These are phyloP conservation scores for Pelusios castaneus DNA, from an alignment of 2,113 vertebrate genomes.

Conservation along the genomic window DNA sequence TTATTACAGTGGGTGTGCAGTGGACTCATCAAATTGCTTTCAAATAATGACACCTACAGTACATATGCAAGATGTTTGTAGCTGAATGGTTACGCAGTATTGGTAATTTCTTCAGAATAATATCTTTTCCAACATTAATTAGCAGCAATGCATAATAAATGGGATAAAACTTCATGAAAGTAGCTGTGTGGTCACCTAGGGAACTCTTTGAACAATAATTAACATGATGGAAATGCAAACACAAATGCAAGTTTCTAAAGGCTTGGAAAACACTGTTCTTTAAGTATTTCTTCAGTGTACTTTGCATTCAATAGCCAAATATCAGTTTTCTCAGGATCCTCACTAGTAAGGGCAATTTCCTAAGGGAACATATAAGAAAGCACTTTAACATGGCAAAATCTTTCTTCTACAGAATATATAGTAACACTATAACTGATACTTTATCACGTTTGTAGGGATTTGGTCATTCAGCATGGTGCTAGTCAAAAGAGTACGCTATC, in stretches of 20 bases:
- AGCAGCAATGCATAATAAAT: conserved; percentile 68
- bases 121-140: conserved; percentile 69
- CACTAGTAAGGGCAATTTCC: conserved; percentile 66
- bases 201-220: conserved; percentile 70
- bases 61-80: conserved; percentile 44
- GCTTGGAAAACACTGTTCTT: conserved; percentile 58
- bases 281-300: conserved; percentile 51
- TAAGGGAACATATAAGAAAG: conserved; percentile 33
- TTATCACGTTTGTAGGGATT: not conserved
- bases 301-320: conserved; percentile 42
- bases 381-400: conserved; percentile 36
- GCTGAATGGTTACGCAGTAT: conserved; percentile 41
- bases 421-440: not conserved
- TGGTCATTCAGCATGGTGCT: not conserved
- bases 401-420: not conserved
- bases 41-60: conserved; percentile 64
- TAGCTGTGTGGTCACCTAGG: conserved; percentile 54
- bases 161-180: conserved; percentile 61
- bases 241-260: conserved; percentile 48
- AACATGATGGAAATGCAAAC: conserved; percentile 65
- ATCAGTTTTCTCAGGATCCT: conserved; percentile 49
- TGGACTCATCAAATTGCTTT: conserved; percentile 62
- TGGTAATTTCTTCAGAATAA: conserved; percentile 55
- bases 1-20: conserved; percentile 44
- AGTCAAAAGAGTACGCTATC: not conserved